Base-by-base conservation (phyloP, 2,888 invertebrate genomes). In the Machimus rusticus region DNA sequence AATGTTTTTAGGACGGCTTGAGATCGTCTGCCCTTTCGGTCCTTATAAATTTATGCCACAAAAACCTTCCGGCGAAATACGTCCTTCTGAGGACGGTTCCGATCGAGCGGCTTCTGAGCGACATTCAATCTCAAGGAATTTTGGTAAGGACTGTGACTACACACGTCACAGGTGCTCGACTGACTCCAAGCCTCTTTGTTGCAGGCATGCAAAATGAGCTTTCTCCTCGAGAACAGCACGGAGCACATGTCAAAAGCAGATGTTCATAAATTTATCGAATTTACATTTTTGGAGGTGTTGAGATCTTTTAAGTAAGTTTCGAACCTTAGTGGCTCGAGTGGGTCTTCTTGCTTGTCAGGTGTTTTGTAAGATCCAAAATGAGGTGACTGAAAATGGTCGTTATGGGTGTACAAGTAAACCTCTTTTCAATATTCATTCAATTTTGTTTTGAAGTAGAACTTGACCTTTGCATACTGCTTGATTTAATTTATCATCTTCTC, bases 161-260 rank as follows among this genome's bases (percentile, higher is more conserved):
- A 9, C 34, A 57, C 57, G n/a, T 82, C 66, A 28, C 23, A 43
- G 28, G 6, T 76, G 46, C n/a, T 23, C 31, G 5, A 86, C 12
- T 78, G 8, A 86, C 31, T 57, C 28, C 19, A 8, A n/a, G 23
- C 28, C 39, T 6, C n/a, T n/a, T 31, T 51, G 55, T 86, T 86
- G 28, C 31, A 88, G 88, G 87, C 88, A 34, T 87, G 87, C 78
- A 88, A 89, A 88, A 88, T 89, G 87, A 88, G 79, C 57, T 85
- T 87, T 43, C 77, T 89, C 39, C 55, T 89, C 34, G 88, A 89
- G 86, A 88, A 81, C 82, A 87, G 76, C 81, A 55, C 66, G 14
- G 87, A 81, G 39, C 86, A 86, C 39, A 86, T 88, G 55, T 87
- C 86, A 78, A 84, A 81, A 77, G 31, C 86, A 55, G 87, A 88